Evolutionary conservation across 2,888 invertebrate genomes (phyloP).

Genomic region (Lampropteryx suffumata): DNA sequence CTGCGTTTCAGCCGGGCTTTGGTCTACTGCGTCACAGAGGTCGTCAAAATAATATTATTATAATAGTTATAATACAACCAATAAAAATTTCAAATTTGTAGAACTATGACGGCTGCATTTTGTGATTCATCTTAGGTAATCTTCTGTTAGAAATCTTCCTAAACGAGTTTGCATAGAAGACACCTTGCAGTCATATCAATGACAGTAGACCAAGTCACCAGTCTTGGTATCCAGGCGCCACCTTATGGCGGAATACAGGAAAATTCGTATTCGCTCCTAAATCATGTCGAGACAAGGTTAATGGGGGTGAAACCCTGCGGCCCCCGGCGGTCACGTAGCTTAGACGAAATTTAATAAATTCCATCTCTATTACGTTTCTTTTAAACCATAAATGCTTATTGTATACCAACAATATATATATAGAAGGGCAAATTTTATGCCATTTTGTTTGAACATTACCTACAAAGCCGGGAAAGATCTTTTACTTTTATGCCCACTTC

Average conservation of each 20-base stretch:
- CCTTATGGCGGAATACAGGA: slow-evolving; percentile 48
- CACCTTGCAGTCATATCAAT: too few species aligned
- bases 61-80: too few species aligned
- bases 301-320: slow-evolving; percentile 73
- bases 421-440: slow-evolving; percentile 1
- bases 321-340: slow-evolving; percentile 73
- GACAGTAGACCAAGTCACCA: background rate
- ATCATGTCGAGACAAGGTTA: slow-evolving; percentile 79
- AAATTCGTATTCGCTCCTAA: slow-evolving; percentile 73
- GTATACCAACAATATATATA: slow-evolving; percentile 28
- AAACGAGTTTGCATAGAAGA: too few species aligned
- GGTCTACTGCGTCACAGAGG: too few species aligned
- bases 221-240: background rate
- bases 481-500: background rate
- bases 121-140: too few species aligned
- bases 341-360: slow-evolving; percentile 72
- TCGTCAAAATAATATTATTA: too few species aligned
- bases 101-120: too few species aligned
- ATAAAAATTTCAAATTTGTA: too few species aligned
- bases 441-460: background rate
- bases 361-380: slow-evolving; percentile 63
- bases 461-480: background rate
- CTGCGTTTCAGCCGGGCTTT: too few species aligned
- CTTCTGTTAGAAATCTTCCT: too few species aligned
- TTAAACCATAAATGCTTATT: slow-evolving; percentile 38